Evolutionary conservation across 2,888 invertebrate genomes (phyloP), one percentile per base, ranked within the genome.

Genomic region (Plutella xylostella): DNA sequence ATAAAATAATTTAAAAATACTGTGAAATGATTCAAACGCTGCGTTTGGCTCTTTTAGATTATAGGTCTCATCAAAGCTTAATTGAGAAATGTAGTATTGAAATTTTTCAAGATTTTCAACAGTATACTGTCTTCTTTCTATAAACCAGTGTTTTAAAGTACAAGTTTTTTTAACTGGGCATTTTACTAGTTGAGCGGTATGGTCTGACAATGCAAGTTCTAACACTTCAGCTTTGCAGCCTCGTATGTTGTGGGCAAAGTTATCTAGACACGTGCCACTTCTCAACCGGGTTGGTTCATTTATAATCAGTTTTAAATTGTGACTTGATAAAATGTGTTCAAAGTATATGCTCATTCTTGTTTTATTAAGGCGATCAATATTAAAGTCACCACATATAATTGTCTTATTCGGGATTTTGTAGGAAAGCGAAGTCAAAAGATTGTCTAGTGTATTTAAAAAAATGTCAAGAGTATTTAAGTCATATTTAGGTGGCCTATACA

Each of bases 121-220:
- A 17, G 3, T n/a, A 17, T 42, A 45, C 12, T 48, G 45, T 21
- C 46, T 5, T 28, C 18, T 40, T 4, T 5, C 4, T 7, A 22
- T 28, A 15, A n/a, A 43, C 45, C 45, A 46, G 11, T 25, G 19
- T 20, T 15, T 12, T 11, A 45, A 2, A 1, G 28, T 30, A 19
- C 33, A 38, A 0, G 5, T 33, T 43, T 43, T 45, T 19, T 45
- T 47, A 3, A 44, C 30, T 5, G 45, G 47, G 9, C 12, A 40
- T 35, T 18, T 15, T 2, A 47, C 9, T 7, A 45, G 9, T 34
- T 50, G 50, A 12, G 46, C 48, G 5, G 50, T 43, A 35, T 50
- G 50, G 22, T 48, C 50, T 1, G 50, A 50, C 7, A 48, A 1
- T 6, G 28, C 28, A 31, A 45, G 31, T 6, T 49, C 46, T 2